Percentiles rank a stretch among this genome's conserved stretches.
phyloP scores from a whole-genome alignment of 2,888 invertebrate genomes.

The Apamea monoglypha region DNA sequence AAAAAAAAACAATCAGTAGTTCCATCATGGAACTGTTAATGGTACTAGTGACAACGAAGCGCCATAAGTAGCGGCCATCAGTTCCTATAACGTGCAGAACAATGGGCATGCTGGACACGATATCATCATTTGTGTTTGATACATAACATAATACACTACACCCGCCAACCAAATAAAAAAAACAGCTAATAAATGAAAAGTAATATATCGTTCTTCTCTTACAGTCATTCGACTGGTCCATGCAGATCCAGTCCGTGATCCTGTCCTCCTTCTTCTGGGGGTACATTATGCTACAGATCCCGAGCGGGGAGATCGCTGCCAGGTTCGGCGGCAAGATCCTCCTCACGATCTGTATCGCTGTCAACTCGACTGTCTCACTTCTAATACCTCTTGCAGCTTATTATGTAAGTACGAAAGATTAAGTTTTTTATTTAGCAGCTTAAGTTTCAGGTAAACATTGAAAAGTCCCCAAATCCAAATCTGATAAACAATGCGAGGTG shows the following conservation, averaged over 20 bases:
- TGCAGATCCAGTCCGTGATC: slow-evolving; percentile 85
- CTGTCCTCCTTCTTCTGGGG: slow-evolving; percentile 91
- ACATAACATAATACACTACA: neutral
- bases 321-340: slow-evolving; percentile 93
- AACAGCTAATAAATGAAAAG: neutral
- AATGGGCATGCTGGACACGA: too few species aligned
- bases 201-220: neutral
- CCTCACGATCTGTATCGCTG: slow-evolving; percentile 78
- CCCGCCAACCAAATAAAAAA: neutral
- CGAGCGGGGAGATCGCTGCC: slow-evolving; percentile 92
- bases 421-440: neutral
- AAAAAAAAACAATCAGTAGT: too few species aligned
- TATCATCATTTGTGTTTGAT: neutral
- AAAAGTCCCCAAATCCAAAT: neutral
- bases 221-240: slow-evolving; percentile 89
- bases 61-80: neutral
- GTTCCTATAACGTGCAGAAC: neutral
- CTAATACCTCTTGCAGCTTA: slow-evolving; percentile 76
- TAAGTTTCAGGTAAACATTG: neutral
- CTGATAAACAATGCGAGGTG: neutral
- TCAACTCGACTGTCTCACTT: slow-evolving; percentile 83
- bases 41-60: too few species aligned
- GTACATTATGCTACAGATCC: slow-evolving; percentile 93
- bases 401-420: slow-evolving; percentile 74
- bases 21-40: too few species aligned